Evolutionary conservation across 1,140 invertebrate species (phyloP).

Genomic region (Zaprionus inermis): DNA sequence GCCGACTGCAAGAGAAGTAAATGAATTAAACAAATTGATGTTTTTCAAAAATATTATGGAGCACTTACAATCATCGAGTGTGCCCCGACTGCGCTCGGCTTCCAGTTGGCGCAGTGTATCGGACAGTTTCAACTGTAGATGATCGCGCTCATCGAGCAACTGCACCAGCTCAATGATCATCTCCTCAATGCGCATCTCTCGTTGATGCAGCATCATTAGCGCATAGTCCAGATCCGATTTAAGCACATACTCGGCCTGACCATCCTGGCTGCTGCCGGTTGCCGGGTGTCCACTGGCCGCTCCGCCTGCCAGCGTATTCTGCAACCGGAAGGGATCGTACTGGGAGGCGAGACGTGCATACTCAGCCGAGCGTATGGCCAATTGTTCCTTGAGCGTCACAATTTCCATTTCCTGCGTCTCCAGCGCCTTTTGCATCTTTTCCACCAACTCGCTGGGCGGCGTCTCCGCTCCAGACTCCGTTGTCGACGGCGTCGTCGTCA

Average conservation of each 20-base stretch:
- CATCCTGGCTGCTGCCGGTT: slow-evolving; percentile 3
- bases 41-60: background rate
- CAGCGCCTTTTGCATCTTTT: slow-evolving; percentile 86
- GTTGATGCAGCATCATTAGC: slow-evolving; percentile 93
- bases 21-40: background rate
- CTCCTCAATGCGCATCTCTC: slow-evolving; percentile 95
- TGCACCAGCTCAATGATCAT: slow-evolving; percentile 93
- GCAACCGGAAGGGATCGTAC: slow-evolving; percentile 81
- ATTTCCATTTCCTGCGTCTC: slow-evolving; percentile 89
- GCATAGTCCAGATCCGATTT: slow-evolving; percentile 92
- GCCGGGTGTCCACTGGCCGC: slow-evolving; percentile 19
- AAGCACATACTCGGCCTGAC: slow-evolving; percentile 72
- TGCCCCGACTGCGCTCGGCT: slow-evolving; percentile 81
- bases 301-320: slow-evolving; percentile 52
- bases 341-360: slow-evolving; percentile 83
- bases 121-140: slow-evolving; percentile 91
- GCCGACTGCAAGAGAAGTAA: slow-evolving; percentile 11
- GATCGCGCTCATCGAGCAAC: slow-evolving; percentile 93
- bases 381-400: slow-evolving; percentile 87
- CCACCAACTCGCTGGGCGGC: slow-evolving; percentile 38
- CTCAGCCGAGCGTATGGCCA: slow-evolving; percentile 85
- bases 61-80: slow-evolving; percentile 47
- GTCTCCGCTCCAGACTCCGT: background rate
- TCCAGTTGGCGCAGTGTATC: slow-evolving; percentile 91
- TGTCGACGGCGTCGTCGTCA: too few relatives aligned